A percentile compares a stretch with the other conserved stretches of the same genome.
Evolutionary conservation across 2,888 invertebrate species (phyloP).

Genomic region (Desoria tigrina): DNA sequence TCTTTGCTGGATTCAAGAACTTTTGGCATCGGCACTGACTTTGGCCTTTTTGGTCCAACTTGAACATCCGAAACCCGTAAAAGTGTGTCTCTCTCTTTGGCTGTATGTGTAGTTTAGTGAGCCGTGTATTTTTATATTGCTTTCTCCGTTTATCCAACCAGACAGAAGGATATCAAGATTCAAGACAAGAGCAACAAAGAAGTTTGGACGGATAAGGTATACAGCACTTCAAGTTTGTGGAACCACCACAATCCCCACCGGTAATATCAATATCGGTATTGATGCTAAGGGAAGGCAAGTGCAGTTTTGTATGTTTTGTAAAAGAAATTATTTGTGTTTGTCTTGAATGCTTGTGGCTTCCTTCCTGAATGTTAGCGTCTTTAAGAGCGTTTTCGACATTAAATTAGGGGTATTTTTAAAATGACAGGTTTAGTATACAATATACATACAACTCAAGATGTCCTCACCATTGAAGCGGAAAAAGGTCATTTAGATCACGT

Average conservation of each 20-base stretch:
- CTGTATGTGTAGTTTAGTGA: slow-evolving; percentile 6
- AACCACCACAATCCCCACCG: not conserved
- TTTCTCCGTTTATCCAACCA: slow-evolving; percentile 10
- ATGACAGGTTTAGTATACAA: too few relatives aligned
- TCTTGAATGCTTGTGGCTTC: too few relatives aligned
- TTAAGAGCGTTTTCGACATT: too few relatives aligned
- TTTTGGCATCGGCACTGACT: slow-evolving; percentile 1
- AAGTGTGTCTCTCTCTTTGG: not conserved
- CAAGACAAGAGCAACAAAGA: too few relatives aligned
- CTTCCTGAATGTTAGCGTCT: too few relatives aligned
- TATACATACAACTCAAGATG: too few relatives aligned
- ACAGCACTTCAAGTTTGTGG: not conserved
- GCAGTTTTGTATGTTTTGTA: not conserved
- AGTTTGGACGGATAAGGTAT: too few relatives aligned
- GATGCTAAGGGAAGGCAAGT: not conserved
- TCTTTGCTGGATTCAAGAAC: too few relatives aligned
- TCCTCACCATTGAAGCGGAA: too few relatives aligned
- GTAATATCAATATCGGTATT: not conserved
- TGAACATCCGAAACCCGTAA: slow-evolving; percentile 3
- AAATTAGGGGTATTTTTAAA: too few relatives aligned
- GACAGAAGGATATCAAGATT: not conserved
- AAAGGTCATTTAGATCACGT: too few relatives aligned
- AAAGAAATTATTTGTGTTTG: too few relatives aligned
- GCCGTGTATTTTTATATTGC: slow-evolving; percentile 12
- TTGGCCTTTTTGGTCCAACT: not conserved